Conservation (phyloP, 1,140 invertebrate species). For the Ceratosolen solmsi region DNA sequence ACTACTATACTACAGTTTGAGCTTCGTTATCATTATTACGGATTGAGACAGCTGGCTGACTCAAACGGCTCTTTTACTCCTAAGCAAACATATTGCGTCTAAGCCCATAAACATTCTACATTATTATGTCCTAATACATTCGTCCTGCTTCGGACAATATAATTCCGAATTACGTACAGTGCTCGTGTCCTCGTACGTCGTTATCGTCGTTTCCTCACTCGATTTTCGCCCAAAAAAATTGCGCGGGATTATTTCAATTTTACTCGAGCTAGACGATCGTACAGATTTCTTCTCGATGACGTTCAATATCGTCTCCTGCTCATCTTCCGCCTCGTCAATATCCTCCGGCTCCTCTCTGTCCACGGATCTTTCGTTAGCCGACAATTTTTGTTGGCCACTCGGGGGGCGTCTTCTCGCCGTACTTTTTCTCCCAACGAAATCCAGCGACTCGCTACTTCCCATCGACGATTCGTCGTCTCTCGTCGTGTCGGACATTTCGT, state of each 20-base stretch:
- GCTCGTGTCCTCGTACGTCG: constrained; percentile 49
- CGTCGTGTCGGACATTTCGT: background rate
- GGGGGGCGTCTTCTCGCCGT: background rate
- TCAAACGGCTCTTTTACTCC: too few relatives aligned
- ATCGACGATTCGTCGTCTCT: background rate
- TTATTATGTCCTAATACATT: too few relatives aligned
- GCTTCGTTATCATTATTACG: too few relatives aligned
- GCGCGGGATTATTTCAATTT: constrained; percentile 35
- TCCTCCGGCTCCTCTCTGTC: constrained; percentile 22
- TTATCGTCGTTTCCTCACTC: constrained; percentile 50
- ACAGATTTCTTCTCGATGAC: constrained; percentile 23
- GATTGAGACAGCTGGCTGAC: too few relatives aligned
- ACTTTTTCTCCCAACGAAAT: background rate
- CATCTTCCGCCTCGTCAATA: constrained; percentile 35
- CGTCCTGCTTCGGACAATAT: too few relatives aligned
- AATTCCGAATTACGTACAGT: constrained; percentile 43
- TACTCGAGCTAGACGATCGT: constrained; percentile 37
- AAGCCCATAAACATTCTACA: too few relatives aligned
- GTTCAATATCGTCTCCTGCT: constrained; percentile 14
- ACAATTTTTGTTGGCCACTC: constrained; percentile 10
- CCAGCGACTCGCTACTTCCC: background rate
- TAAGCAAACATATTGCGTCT: too few relatives aligned
- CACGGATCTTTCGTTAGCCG: background rate
- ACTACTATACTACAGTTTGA: too few relatives aligned
- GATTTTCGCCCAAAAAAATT: constrained; percentile 41